Conservation (phyloP, 35 echinoderm and acorn worm species). For the Apostichopus parvimensis region DNA sequence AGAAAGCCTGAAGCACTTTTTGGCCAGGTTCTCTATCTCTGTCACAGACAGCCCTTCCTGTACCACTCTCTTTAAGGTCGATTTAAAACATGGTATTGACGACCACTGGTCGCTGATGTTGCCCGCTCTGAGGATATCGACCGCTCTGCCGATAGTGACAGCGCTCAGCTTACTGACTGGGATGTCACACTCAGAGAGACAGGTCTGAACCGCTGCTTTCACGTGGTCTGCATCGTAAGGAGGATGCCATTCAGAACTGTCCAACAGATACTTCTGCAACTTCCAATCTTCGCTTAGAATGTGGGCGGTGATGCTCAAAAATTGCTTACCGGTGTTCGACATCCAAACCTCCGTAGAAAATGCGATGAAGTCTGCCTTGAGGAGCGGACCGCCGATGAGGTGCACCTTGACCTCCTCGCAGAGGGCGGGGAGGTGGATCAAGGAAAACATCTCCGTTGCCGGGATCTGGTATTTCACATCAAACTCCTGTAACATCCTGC, state of each 20-base stretch:
- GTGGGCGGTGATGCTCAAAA: slow-evolving; percentile 50
- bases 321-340: slow-evolving; percentile 20
- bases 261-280: slow-evolving; percentile 36
- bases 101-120: slow-evolving; percentile 27
- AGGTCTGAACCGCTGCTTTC: slow-evolving; percentile 1
- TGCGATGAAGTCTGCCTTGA: slow-evolving; percentile 18
- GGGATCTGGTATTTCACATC: slow-evolving; percentile 32
- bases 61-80: slow-evolving; percentile 34
- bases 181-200: slow-evolving; percentile 24
- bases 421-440: slow-evolving; percentile 20
- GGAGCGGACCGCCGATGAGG: not conserved
- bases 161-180: slow-evolving; percentile 14
- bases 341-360: slow-evolving; percentile 46
- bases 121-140: slow-evolving; percentile 25
- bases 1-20: not conserved
- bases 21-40: not conserved
- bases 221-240: slow-evolving; percentile 24
- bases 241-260: slow-evolving; percentile 10
- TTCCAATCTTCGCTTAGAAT: slow-evolving; percentile 44
- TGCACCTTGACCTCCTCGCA: slow-evolving; percentile 39
- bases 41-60: slow-evolving; percentile 24
- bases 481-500: slow-evolving; percentile 57
- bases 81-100: slow-evolving; percentile 32
- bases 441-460: slow-evolving; percentile 31
- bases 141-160: not conserved